Conservation (phyloP, 2,888 invertebrate genomes). For the Trissonchulus sp. region DNA sequence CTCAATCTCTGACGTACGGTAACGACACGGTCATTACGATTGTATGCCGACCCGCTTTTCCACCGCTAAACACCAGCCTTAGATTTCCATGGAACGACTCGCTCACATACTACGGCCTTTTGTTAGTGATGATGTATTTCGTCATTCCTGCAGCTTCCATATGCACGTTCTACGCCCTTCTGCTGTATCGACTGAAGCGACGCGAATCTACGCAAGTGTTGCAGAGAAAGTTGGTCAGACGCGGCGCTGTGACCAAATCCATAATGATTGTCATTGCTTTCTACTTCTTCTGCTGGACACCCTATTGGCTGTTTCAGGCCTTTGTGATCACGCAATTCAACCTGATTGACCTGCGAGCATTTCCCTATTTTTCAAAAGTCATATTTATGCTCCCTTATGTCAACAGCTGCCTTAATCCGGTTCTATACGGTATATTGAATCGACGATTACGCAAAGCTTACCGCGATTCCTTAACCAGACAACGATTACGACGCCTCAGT, state of each 20-base stretch:
- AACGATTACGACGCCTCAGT: conserved; percentile 9
- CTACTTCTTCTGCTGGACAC: conserved; percentile 33
- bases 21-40: not conserved
- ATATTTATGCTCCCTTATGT: conserved; percentile 52
- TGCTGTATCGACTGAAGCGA: conserved; percentile 18
- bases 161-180: conserved; percentile 21
- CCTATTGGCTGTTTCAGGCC: conserved; percentile 31
- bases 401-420: conserved; percentile 30
- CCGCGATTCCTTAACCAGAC: conserved; percentile 25
- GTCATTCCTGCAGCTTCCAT: conserved; percentile 26
- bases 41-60: conserved; percentile 24
- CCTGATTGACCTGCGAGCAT: not conserved
- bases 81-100: conserved; percentile 2
- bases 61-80: not conserved
- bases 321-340: not conserved
- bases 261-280: conserved; percentile 25
- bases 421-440: conserved; percentile 32
- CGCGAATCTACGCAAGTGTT: not conserved
- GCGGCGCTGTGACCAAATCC: conserved; percentile 26
- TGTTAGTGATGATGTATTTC: conserved; percentile 23
- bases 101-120: conserved; percentile 24
- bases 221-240: conserved; percentile 2
- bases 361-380: conserved; percentile 52
- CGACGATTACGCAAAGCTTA: conserved; percentile 51
- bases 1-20: not conserved